Conservation (phyloP, 2,113 vertebrate species). For the Tychaedon coryphoeus region DNA sequence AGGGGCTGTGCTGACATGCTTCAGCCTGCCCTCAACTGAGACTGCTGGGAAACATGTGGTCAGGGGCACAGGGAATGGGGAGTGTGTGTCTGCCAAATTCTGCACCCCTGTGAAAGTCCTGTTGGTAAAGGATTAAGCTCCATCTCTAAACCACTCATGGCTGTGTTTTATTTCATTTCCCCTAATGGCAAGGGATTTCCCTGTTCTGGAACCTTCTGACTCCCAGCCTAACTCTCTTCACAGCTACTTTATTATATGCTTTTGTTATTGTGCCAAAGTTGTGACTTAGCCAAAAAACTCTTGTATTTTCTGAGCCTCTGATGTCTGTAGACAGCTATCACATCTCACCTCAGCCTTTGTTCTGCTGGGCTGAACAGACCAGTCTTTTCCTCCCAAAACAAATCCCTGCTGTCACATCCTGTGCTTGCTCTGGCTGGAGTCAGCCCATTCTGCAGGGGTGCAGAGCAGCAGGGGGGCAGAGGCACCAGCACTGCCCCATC, state of each 20-base stretch:
- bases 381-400: background rate
- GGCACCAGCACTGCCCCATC: background rate
- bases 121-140: background rate
- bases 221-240: background rate
- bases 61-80: background rate
- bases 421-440: background rate
- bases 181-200: background rate
- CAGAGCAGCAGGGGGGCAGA: background rate
- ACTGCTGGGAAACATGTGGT: background rate
- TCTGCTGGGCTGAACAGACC: background rate
- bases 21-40: background rate
- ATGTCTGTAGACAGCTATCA: background rate
- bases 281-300: background rate
- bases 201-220: background rate
- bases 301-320: background rate
- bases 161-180: slow-evolving; percentile 21
- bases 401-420: background rate
- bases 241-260: background rate
- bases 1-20: background rate
- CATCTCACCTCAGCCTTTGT: background rate
- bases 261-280: background rate
- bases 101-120: background rate
- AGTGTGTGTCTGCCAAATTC: background rate
- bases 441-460: background rate
- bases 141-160: background rate